Evolutionary conservation across 2,113 vertebrate species (phyloP).

Genomic region (Esox niger): DNA sequence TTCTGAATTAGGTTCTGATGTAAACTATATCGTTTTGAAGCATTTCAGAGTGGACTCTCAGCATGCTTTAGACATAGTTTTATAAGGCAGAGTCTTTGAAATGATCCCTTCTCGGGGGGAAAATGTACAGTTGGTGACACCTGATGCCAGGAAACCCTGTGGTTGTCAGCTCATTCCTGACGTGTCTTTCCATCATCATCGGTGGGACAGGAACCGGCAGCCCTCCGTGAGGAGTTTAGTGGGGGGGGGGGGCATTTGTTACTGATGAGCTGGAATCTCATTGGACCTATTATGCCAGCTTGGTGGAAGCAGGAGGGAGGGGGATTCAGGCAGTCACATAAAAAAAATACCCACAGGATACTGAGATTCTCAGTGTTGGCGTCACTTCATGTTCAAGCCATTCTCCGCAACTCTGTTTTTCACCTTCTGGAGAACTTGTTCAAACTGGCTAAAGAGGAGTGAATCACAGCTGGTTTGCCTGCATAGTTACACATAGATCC

Average conservation of each 20-base stretch:
- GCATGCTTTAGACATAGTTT: too few species aligned
- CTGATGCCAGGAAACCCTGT: too few species aligned
- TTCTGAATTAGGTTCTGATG: too few species aligned
- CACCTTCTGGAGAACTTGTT: neutral
- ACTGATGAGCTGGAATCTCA: too few species aligned
- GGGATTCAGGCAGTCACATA: neutral
- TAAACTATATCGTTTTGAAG: too few species aligned
- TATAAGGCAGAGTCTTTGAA: too few species aligned
- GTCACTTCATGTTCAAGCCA: neutral
- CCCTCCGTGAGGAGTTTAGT: neutral
- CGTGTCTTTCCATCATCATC: neutral
- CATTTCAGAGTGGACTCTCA: too few species aligned
- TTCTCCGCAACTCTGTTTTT: neutral
- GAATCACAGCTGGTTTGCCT: neutral
- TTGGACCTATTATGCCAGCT: neutral
- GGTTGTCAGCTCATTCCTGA: too few species aligned
- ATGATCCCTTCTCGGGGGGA: too few species aligned
- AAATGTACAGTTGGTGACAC: too few species aligned
- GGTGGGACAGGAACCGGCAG: neutral
- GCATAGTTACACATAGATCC: neutral
- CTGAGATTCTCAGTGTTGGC: neutral
- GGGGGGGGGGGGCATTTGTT: neutral
- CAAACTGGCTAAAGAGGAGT: neutral
- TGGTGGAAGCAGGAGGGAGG: neutral
- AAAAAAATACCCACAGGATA: neutral